Conservation (phyloP, 2,888 invertebrate genomes). For the Seira sanloemensis region DNA sequence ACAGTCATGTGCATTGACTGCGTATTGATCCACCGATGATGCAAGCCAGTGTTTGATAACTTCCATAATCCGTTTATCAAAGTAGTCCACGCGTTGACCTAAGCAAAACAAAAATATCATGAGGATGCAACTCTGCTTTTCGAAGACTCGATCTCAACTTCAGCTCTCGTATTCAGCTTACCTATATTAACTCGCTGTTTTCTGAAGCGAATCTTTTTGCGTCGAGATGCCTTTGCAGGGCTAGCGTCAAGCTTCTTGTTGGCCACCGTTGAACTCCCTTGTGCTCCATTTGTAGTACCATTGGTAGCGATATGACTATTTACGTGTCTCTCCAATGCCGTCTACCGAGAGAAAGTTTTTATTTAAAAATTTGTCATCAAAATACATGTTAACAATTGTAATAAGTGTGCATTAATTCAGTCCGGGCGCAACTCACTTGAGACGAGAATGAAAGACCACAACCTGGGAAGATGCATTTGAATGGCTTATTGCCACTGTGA, state of each 20-base stretch:
- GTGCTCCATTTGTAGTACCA: constrained; percentile 79
- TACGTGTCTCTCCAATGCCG: constrained; percentile 92
- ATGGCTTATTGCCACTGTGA: constrained; percentile 95
- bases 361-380: neutral
- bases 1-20: constrained; percentile 66
- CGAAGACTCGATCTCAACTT: neutral
- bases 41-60: constrained; percentile 89
- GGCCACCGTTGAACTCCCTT: constrained; percentile 77
- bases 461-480: constrained; percentile 95
- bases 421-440: constrained; percentile 75
- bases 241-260: constrained; percentile 84
- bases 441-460: constrained; percentile 82
- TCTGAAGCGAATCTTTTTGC: constrained; percentile 90
- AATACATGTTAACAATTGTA: neutral
- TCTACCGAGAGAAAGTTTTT: too few relatives aligned
- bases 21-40: constrained; percentile 79
- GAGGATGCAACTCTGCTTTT: too few relatives aligned
- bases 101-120: neutral
- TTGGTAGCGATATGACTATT: constrained; percentile 88
- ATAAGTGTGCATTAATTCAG: neutral
- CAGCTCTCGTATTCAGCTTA: constrained; percentile 22
- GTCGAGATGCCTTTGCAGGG: constrained; percentile 86
- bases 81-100: constrained; percentile 96
- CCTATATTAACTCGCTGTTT: constrained; percentile 71
- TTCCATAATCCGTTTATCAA: constrained; percentile 95